These are phyloP conservation scores for Drosophila grimshawi DNA, from an alignment of 1,140 invertebrate genomes.

Conservation along the genomic window DNA sequence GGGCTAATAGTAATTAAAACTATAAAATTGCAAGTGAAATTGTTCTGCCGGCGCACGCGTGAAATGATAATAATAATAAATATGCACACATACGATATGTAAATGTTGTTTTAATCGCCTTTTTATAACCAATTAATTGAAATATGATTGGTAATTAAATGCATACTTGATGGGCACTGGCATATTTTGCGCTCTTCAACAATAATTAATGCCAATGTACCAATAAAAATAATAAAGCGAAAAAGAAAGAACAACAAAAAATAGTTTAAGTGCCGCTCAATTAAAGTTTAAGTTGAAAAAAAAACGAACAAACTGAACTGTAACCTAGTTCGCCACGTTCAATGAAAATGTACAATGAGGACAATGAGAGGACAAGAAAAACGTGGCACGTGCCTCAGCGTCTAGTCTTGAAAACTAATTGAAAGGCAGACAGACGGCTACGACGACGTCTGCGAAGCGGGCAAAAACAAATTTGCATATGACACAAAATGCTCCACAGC, in stretches of 20 bases:
- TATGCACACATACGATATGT: conserved; percentile 4
- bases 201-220: conserved; percentile 58
- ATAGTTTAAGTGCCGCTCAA: conserved; percentile 48
- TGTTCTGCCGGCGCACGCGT: conserved; percentile 30
- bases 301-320: conserved; percentile 8
- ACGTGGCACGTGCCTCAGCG: conserved; percentile 58
- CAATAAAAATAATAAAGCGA: conserved; percentile 17
- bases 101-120: conserved; percentile 47
- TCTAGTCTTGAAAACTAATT: conserved; percentile 74
- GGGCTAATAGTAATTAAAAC: conserved; percentile 60
- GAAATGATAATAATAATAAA: conserved; percentile 56
- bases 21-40: conserved; percentile 64
- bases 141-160: conserved; percentile 80
- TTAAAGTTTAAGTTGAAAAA: conserved; percentile 48
- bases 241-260: conserved; percentile 18
- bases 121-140: conserved; percentile 75
- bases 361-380: conserved; percentile 26
- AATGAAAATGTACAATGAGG: conserved; percentile 37
- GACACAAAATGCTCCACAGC: conserved; percentile 45
- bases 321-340: conserved; percentile 41
- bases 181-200: conserved; percentile 63
- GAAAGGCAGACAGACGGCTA: conserved; percentile 66
- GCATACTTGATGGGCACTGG: conserved; percentile 61
- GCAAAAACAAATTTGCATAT: conserved; percentile 71
- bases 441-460: conserved; percentile 23